Evolutionary conservation across 2,888 invertebrate species (phyloP), one percentile per base, ranked within the genome.

Genomic region (Lithophane socia): DNA sequence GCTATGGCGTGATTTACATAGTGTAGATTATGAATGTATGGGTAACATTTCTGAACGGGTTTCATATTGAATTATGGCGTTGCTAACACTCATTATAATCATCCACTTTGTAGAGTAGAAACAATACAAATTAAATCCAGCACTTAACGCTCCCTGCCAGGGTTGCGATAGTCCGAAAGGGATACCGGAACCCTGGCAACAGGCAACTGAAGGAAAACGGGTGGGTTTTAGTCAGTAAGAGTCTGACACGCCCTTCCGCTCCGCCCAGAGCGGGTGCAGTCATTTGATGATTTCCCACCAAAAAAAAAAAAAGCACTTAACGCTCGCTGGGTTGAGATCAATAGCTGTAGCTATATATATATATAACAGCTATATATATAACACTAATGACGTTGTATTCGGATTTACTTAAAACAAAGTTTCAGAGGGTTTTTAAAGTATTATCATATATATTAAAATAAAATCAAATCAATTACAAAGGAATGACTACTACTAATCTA

Each of bases 11-110:
- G 42, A 54, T 73, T 66, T 64, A 24, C 29, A 66, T 66, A 56
- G 63, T 66, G 52, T 69, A 65, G 21, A 65, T 66, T 61, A 66
- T 65, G 64, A 56, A 70, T 60, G 49, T 79, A 64, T 81, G 68
- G n/a, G 24, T 61, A 24, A 63, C 66, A 44, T 37, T 54, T 24
- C 16, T 76, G 47, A 24, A 54, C 18, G 24, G 8, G 9, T 13
- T 63, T 21, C 56, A 7, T n/a, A 37, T 5, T 37, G 37, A 37
- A 37, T 37, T 37, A 37, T 37, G 37, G 5, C 37, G 58, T 29
- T 47, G 37, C 60, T 16, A n/a, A n/a, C 10, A 42, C 13, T 10
- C n/a, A 71, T 44, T 24, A 24, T 58, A 16, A 61, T 52, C 8
- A 37, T 37, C n/a, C 18, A 52, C 29, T 58, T 52, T 24, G 29